These are phyloP conservation scores for Chloroceryle aenea DNA, from an alignment of 2,113 vertebrate species.

Conservation along the genomic window DNA sequence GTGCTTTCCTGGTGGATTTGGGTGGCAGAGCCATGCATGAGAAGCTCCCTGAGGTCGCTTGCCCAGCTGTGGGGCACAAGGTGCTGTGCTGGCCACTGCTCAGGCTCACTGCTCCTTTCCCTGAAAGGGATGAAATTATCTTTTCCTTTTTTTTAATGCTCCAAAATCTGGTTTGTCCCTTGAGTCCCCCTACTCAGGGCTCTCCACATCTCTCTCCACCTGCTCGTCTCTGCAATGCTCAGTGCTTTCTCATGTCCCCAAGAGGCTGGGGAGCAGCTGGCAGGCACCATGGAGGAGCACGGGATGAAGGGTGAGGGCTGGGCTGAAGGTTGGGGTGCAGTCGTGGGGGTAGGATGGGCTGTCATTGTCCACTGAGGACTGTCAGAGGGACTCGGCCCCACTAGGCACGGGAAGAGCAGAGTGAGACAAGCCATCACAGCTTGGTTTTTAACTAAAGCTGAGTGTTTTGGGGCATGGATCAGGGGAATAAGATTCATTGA, in stretches of 20 bases:
- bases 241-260: accelerated
- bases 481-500: not conserved
- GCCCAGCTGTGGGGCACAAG: not conserved
- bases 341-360: not conserved
- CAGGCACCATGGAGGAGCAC: accelerated
- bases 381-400: not conserved
- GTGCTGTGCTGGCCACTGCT: not conserved
- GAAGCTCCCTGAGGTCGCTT: not conserved
- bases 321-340: not conserved
- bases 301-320: not conserved
- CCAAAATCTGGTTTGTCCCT: not conserved
- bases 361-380: not conserved
- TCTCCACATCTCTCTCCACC: not conserved
- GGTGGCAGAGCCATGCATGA: accelerated
- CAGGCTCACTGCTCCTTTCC: not conserved
- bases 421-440: accelerated
- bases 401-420: not conserved
- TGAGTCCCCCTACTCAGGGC: accelerated
- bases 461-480: not conserved
- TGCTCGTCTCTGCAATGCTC: not conserved
- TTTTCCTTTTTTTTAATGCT: not conserved
- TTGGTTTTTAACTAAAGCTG: not conserved
- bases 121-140: not conserved
- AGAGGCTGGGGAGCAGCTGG: not conserved
- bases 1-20: not conserved